Evolutionary conservation across 2,113 vertebrate genomes (phyloP).

Genomic region (Amphiprion percula): DNA sequence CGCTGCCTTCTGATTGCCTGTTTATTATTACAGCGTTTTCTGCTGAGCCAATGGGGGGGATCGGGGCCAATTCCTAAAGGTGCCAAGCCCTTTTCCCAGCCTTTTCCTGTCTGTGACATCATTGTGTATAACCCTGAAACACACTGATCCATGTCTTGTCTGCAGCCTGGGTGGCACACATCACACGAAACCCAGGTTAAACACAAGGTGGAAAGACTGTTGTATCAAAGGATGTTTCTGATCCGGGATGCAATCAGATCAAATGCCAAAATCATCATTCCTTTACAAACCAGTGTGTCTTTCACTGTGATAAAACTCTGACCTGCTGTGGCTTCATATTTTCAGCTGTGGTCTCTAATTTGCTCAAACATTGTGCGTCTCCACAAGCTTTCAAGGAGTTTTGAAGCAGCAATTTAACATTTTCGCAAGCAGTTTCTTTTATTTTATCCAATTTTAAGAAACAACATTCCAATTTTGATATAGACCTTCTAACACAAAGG

Average conservation of each 20-base stretch:
- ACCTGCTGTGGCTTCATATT: slow-evolving; percentile 44
- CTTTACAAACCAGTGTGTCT: slow-evolving; percentile 16
- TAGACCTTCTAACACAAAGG: background rate
- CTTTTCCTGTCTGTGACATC: slow-evolving; percentile 97
- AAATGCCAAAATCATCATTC: slow-evolving; percentile 39
- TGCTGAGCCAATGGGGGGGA: slow-evolving; percentile 92
- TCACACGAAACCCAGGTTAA: slow-evolving; percentile 85
- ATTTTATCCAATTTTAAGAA: slow-evolving; percentile 18
- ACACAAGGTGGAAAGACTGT: slow-evolving; percentile 88
- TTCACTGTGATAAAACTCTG: slow-evolving; percentile 54
- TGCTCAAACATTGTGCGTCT: slow-evolving; percentile 51
- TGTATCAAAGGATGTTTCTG: slow-evolving; percentile 84
- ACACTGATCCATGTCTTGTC: slow-evolving; percentile 93
- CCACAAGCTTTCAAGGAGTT: slow-evolving; percentile 34
- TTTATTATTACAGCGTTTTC: slow-evolving; percentile 95
- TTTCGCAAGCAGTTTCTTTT: slow-evolving; percentile 24
- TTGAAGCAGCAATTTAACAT: slow-evolving; percentile 38
- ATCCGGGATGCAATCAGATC: slow-evolving; percentile 81
- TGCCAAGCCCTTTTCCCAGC: slow-evolving; percentile 89
- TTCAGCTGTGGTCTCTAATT: slow-evolving; percentile 55
- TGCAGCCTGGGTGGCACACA: slow-evolving; percentile 95
- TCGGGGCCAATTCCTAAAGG: slow-evolving; percentile 89
- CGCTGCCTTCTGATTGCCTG: slow-evolving; percentile 96
- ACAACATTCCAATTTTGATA: slow-evolving; percentile 2
- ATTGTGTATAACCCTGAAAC: slow-evolving; percentile 92